Conservation (phyloP, 2,888 invertebrate species). For the Cryptophagus acutangulus region DNA sequence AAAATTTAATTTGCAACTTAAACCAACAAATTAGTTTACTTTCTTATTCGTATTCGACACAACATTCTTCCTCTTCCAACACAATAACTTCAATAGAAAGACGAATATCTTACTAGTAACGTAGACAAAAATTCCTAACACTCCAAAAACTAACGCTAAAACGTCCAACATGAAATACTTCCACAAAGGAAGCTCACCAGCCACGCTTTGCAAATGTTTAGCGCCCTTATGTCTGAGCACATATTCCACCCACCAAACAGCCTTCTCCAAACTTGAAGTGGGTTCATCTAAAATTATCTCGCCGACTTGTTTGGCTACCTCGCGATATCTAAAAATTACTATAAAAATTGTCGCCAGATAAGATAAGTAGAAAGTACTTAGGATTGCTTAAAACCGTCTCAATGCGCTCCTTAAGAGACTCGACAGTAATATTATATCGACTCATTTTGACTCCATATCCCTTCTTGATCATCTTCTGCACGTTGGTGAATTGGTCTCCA, state of each 20-base stretch:
- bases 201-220: conserved; percentile 24
- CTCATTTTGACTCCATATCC: conserved; percentile 23
- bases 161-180: conserved; percentile 28
- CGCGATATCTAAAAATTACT: conserved; percentile 21
- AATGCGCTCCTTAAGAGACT: conserved; percentile 19
- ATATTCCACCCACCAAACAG: conserved; percentile 33
- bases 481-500: conserved; percentile 28
- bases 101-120: neutral
- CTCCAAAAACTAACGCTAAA: conserved; percentile 9
- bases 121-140: neutral
- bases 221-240: conserved; percentile 30
- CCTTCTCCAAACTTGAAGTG: conserved; percentile 23
- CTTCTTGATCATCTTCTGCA: conserved; percentile 21
- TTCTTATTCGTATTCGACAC: too few relatives aligned
- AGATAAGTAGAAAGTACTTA: conserved; percentile 12
- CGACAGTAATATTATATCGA: conserved; percentile 20
- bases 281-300: conserved; percentile 26
- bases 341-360: too few relatives aligned
- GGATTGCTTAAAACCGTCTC: conserved; percentile 23
- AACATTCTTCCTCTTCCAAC: too few relatives aligned
- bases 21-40: too few relatives aligned
- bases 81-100: too few relatives aligned
- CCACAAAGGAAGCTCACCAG: conserved; percentile 25
- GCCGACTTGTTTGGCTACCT: conserved; percentile 22
- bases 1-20: too few relatives aligned